A percentile compares a stretch with the other conserved stretches of the same genome.
Conservation (phyloP, 2,113 vertebrate genomes). For the Prietella phreatophila region DNA sequence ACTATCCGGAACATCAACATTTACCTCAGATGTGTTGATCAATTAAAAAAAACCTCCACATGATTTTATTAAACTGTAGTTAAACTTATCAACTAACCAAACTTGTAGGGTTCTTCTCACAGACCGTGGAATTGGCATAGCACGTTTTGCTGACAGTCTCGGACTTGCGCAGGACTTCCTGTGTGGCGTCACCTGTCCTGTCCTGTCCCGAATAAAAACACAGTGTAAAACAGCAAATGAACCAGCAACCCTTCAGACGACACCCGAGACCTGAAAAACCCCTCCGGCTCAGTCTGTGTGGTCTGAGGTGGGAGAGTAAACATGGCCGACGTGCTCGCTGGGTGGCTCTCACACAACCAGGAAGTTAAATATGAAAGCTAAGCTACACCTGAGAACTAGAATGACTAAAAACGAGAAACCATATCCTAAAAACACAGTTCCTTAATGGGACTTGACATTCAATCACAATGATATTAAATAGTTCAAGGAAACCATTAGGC, state of each 20-base stretch:
- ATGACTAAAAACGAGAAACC: neutral
- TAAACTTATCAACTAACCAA: neutral
- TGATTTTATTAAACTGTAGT: neutral
- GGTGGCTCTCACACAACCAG: neutral
- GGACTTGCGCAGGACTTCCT: neutral
- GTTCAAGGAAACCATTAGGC: neutral
- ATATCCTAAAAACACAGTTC: neutral
- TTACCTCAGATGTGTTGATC: neutral
- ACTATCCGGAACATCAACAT: neutral
- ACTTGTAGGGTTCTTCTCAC: neutral
- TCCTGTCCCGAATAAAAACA: neutral
- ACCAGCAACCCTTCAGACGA: neutral
- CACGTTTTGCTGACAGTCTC: neutral
- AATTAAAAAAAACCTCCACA: neutral
- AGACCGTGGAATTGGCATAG: neutral
- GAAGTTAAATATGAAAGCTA: neutral
- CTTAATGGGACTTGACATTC: neutral
- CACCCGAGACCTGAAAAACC: neutral
- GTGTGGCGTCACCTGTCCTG: neutral
- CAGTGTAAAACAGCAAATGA: neutral
- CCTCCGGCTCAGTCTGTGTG: neutral
- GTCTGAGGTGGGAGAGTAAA: neutral
- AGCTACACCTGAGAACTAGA: neutral
- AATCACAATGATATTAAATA: neutral
- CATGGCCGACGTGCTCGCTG: neutral